These are phyloP conservation scores for Carettochelys insculpta DNA, from an alignment of 2,113 vertebrate species.

Conservation along the genomic window DNA sequence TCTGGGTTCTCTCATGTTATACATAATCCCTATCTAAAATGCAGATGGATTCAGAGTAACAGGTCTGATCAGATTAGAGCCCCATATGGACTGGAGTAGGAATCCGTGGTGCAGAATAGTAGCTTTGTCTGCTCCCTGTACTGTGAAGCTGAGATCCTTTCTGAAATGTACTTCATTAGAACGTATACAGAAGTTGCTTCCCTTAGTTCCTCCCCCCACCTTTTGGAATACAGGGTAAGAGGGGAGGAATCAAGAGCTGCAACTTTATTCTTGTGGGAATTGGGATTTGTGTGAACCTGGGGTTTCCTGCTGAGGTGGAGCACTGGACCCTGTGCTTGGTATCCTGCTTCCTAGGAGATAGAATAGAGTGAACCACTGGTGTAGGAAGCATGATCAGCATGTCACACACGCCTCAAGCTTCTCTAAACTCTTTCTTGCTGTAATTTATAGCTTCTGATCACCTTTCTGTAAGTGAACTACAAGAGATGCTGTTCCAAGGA, in stretches of 20 bases:
- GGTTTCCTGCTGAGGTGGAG: not conserved
- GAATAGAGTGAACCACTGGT: not conserved
- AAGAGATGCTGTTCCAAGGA: not conserved
- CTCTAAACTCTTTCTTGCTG: not conserved
- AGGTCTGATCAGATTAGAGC: conserved; percentile 59
- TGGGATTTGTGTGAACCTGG: not conserved
- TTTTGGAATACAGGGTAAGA: not conserved
- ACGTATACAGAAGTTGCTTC: not conserved
- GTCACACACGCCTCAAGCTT: not conserved
- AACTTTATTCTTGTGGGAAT: not conserved
- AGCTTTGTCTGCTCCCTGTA: not conserved
- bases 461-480: not conserved
- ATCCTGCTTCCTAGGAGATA: accelerated
- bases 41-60: not conserved
- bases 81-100: not conserved
- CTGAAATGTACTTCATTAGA: accelerated
- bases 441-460: not conserved
- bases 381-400: not conserved
- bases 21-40: conserved; percentile 18
- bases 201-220: no score
- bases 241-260: not conserved
- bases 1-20: not conserved
- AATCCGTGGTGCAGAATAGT: conserved; percentile 12
- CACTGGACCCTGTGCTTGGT: not conserved
- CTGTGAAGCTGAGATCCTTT: not conserved